Evolutionary conservation across 2,888 invertebrate genomes (phyloP).

Genomic region (Nephrocerus scutellatus): DNA sequence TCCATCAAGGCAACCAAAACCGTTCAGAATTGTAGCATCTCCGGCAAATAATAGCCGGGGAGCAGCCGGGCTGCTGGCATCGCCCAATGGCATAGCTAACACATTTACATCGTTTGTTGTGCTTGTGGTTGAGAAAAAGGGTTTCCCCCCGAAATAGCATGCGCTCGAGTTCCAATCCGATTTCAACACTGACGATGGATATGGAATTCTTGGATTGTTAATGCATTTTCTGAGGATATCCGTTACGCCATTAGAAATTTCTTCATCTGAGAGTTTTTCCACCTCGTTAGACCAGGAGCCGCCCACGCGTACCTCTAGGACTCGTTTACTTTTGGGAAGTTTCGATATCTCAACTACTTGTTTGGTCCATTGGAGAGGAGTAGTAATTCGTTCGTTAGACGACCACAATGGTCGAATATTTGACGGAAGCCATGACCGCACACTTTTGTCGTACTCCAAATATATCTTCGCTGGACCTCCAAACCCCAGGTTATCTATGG

Average conservation of each 20-base stretch:
- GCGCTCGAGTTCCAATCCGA: slow-evolving; percentile 70
- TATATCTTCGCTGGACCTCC: slow-evolving; percentile 72
- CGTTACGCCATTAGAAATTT: slow-evolving; percentile 62
- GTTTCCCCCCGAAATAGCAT: slow-evolving; percentile 66
- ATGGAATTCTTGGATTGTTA: slow-evolving; percentile 59
- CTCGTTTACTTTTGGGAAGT: slow-evolving; percentile 64
- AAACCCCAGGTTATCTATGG: slow-evolving; percentile 63
- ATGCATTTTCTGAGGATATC: slow-evolving; percentile 57
- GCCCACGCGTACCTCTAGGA: slow-evolving; percentile 64
- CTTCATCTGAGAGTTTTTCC: slow-evolving; percentile 51
- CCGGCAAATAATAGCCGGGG: slow-evolving; percentile 75
- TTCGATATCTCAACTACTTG: slow-evolving; percentile 67
- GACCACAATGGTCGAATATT: slow-evolving; percentile 63
- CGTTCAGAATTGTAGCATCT: slow-evolving; percentile 71
- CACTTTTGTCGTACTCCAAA: slow-evolving; percentile 68
- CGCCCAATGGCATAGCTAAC: slow-evolving; percentile 56
- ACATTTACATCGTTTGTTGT: slow-evolving; percentile 64
- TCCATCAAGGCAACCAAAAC: slow-evolving; percentile 73
- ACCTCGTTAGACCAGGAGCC: slow-evolving; percentile 53
- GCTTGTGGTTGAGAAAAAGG: slow-evolving; percentile 62
- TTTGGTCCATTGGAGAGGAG: slow-evolving; percentile 63
- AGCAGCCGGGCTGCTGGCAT: too few species aligned
- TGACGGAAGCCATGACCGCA: slow-evolving; percentile 65
- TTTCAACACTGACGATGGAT: slow-evolving; percentile 61
- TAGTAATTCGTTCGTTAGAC: slow-evolving; percentile 56